Percentiles rank a stretch among this genome's conserved stretches.
Conservation (phyloP, 2,113 vertebrate genomes). For the Morone saxatilis region DNA sequence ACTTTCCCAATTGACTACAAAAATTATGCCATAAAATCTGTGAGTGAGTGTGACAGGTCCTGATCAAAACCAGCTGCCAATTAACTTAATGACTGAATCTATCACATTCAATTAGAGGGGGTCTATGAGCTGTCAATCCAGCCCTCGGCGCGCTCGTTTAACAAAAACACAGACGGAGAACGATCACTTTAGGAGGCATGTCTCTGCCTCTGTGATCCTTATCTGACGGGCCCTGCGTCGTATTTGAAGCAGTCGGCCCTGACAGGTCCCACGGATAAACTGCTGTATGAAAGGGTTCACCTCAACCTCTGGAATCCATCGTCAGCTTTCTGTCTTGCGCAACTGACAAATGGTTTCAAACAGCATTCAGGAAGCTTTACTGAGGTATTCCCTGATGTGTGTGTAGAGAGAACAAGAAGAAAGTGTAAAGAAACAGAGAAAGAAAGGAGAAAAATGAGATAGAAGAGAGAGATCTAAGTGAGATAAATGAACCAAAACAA, state of each 20-base stretch:
- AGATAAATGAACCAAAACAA: conserved; percentile 69
- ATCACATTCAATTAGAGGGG: conserved; percentile 80
- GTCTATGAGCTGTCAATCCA: conserved; percentile 71
- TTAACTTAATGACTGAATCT: conserved; percentile 82
- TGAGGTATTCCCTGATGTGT: conserved; percentile 66
- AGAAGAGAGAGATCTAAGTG: conserved; percentile 46
- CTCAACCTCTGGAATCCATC: conserved; percentile 81
- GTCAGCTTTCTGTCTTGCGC: conserved; percentile 71
- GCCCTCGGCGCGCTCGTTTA: conserved; percentile 55
- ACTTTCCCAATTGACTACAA: conserved; percentile 58
- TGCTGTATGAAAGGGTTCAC: conserved; percentile 73
- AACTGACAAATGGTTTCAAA: conserved; percentile 80
- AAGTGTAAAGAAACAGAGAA: conserved; percentile 29
- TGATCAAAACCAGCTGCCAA: conserved; percentile 81
- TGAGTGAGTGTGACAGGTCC: conserved; percentile 71
- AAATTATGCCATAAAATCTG: conserved; percentile 72
- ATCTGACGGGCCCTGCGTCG: conserved; percentile 76
- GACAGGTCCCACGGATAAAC: conserved; percentile 78
- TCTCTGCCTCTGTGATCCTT: conserved; percentile 79
- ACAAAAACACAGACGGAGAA: conserved; percentile 74
- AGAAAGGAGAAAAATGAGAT: conserved; percentile 13
- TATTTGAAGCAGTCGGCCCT: conserved; percentile 68
- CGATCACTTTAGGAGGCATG: conserved; percentile 73
- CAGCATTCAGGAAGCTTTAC: conserved; percentile 55
- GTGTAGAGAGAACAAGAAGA: conserved; percentile 34